Evolutionary conservation across 1,140 invertebrate species (phyloP).

Genomic region (Ylistrum balloti): DNA sequence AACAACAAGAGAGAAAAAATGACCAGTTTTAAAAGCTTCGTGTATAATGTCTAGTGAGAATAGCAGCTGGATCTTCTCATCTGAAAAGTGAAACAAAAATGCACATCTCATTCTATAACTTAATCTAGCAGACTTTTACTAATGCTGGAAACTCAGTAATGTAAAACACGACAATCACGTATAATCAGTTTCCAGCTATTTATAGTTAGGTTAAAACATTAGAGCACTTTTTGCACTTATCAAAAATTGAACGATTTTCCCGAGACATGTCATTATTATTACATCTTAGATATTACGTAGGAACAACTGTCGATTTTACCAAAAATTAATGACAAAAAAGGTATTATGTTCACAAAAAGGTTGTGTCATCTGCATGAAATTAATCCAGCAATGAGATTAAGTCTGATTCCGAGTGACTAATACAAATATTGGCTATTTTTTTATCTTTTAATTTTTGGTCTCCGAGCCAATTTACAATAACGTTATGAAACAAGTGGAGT

Average conservation of each 20-base stretch:
- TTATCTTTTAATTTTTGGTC: too few relatives aligned
- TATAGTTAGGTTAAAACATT: neutral
- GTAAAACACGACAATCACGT: too few relatives aligned
- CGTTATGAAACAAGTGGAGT: too few relatives aligned
- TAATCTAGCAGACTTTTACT: neutral
- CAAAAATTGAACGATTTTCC: neutral
- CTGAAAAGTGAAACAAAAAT: neutral
- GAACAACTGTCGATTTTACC: constrained; percentile 27
- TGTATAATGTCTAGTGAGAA: neutral
- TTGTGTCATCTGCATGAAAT: neutral
- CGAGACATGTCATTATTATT: neutral
- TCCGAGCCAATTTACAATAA: too few relatives aligned
- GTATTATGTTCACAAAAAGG: neutral
- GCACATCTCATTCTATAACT: neutral
- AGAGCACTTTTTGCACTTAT: neutral
- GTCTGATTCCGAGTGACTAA: neutral
- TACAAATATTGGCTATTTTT: neutral
- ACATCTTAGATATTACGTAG: neutral
- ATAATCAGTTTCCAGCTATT: neutral
- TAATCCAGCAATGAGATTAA: neutral
- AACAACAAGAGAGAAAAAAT: neutral
- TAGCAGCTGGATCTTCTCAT: constrained; percentile 3
- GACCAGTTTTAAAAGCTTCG: constrained; percentile 5
- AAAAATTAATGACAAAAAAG: neutral
- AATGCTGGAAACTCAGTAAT: neutral